Evolutionary conservation across 2,888 invertebrate species (phyloP).

Genomic region (Gerris lacustris): DNA sequence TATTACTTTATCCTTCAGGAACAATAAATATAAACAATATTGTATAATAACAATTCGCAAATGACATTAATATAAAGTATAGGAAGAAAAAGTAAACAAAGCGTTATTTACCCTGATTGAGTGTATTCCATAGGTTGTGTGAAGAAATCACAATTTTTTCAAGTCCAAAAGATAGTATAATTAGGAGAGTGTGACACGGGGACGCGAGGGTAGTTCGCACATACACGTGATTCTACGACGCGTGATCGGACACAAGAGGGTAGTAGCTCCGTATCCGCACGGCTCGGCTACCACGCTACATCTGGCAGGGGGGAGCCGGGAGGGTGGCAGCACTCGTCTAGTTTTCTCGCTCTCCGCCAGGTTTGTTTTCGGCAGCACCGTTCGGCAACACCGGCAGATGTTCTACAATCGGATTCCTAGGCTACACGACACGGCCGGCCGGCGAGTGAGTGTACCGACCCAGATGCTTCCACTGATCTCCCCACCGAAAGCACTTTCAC

Average conservation of each 20-base stretch:
- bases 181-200: too few species aligned
- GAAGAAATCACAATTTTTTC: too few species aligned
- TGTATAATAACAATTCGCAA: too few species aligned
- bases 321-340: neutral
- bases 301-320: neutral
- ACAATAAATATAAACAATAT: too few species aligned
- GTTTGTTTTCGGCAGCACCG: neutral
- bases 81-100: too few species aligned
- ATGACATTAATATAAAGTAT: too few species aligned
- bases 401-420: neutral
- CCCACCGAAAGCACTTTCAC: neutral
- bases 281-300: constrained; percentile 5
- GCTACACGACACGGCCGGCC: neutral
- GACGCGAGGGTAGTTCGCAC: neutral
- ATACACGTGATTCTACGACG: neutral
- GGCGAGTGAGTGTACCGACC: neutral
- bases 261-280: neutral
- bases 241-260: neutral
- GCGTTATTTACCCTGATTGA: neutral
- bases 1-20: too few species aligned
- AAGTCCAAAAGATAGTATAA: too few species aligned
- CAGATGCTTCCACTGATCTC: neutral
- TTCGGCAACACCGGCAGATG: neutral
- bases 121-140: neutral
- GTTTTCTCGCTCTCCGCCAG: neutral